Conservation (phyloP, 2,797 vertebrate genomes). For the Gobio occitaniae region DNA sequence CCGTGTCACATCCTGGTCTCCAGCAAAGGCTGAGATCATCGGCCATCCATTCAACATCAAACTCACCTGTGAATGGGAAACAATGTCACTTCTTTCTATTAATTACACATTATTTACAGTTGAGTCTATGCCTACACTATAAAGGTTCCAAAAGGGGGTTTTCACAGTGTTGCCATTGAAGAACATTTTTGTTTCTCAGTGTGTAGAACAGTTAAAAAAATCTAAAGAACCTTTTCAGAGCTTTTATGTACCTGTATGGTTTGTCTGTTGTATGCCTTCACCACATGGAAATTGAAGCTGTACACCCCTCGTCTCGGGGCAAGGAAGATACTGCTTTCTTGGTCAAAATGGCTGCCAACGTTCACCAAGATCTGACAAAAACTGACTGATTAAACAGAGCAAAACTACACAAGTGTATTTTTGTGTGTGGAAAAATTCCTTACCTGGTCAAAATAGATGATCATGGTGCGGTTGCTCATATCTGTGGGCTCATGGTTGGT, state of each 20-base stretch:
- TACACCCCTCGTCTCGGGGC: conserved; percentile 83
- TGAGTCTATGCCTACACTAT: not conserved
- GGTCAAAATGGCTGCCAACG: conserved; percentile 82
- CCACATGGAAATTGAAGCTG: conserved; percentile 85
- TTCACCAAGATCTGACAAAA: conserved; percentile 81
- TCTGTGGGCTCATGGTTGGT: conserved; percentile 85
- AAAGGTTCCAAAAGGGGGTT: not conserved
- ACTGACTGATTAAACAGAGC: not conserved
- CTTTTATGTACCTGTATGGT: conserved; percentile 78
- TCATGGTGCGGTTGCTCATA: conserved; percentile 86
- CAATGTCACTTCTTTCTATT: not conserved
- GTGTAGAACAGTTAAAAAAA: not conserved
- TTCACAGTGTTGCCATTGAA: not conserved
- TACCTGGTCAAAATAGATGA: conserved; percentile 86
- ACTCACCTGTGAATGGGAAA: conserved; percentile 78
- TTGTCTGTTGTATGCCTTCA: conserved; percentile 86
- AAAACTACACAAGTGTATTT: not conserved
- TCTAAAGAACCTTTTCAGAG: not conserved
- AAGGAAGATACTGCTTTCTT: conserved; percentile 81
- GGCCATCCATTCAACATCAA: conserved; percentile 91
- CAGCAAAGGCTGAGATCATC: conserved; percentile 88
- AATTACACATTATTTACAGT: not conserved
- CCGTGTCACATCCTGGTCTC: conserved; percentile 88
- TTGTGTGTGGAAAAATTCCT: conserved; percentile 47
- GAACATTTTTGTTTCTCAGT: not conserved